A percentile compares a stretch with the other conserved stretches of the same genome.
Evolutionary conservation across 2,888 invertebrate species (phyloP).

Genomic region (Cephus spinipes): DNA sequence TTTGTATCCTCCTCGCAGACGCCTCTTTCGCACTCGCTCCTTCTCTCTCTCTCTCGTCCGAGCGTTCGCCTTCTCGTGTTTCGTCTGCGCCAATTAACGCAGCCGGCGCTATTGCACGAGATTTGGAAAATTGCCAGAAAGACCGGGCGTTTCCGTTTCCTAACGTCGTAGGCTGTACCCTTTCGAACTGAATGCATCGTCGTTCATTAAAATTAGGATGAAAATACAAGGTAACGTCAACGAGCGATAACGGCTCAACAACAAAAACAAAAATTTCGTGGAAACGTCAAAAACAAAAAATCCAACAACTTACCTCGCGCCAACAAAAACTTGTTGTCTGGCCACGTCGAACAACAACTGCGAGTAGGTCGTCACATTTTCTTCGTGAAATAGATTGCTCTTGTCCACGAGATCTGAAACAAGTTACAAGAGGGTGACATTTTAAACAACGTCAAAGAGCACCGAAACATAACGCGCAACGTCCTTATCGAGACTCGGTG

Average conservation of each 20-base stretch:
- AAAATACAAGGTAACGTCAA: background rate
- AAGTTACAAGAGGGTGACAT: conserved; percentile 49
- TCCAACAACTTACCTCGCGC: conserved; percentile 79
- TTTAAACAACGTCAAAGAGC: background rate
- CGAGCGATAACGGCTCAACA: background rate
- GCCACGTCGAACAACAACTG: conserved; percentile 89
- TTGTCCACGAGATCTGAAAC: conserved; percentile 74
- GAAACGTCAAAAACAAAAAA: background rate
- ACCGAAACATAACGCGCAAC: background rate
- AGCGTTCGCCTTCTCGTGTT: background rate
- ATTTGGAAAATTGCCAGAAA: background rate
- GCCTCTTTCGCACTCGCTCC: background rate
- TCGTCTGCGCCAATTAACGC: background rate
- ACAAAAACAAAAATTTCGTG: background rate
- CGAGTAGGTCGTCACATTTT: conserved; percentile 81
- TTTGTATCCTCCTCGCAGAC: background rate
- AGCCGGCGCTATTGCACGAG: background rate
- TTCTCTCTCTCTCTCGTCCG: background rate
- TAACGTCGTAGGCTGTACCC: background rate
- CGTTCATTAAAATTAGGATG: background rate
- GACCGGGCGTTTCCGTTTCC: background rate
- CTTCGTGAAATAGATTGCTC: conserved; percentile 73
- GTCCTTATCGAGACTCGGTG: background rate
- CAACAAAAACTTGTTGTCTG: conserved; percentile 88
- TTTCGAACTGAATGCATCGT: background rate